Evolutionary conservation across 2,113 vertebrate genomes (phyloP), one percentile per base, ranked within the genome.

Genomic region (Atractosteus spatula): DNA sequence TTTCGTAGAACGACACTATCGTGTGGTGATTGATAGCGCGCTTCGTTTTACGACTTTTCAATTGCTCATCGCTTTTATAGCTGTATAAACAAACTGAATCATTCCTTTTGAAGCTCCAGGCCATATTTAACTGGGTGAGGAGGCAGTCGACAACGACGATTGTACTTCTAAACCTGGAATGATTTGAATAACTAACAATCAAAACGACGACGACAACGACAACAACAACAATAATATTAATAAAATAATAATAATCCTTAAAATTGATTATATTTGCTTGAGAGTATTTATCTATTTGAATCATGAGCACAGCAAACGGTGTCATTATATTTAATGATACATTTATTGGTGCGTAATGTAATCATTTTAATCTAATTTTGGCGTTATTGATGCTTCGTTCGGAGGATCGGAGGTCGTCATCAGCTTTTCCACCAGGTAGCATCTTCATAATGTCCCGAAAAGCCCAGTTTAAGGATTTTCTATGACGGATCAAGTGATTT

Each of bases 41-140:
- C 91, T 93, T 92, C 89, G 75, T 94, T 96, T 97, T 96, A 95
- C 92, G 94, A 93, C 94, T 96, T 94, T 94, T 93, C 93, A 90
- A 93, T 91, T 91, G 92, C 94, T 92, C 89, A 87, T 86, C 81
- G 92, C 89, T 94, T 95, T 97, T 94, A 95, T 93, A 90, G 94
- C 94, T 94, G 93, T 85, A 91, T 94, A 95, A 95, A 96, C 95
- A 95, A 87, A 92, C 91, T 93, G 94, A 94, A 94, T 92, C 92
- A 93, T 90, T 95, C 90, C 88, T 93, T 91, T 82, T 70, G 81
- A 86, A 81, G 81, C 89, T 83, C 89, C 85, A 83, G 85, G 83
- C 86, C 70, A 76, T 81, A 87, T 81, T 84, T 84, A 82, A 82
- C 79, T 76, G 79, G 85, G 77, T 84, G 77, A 71, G 80, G 65